Percentiles rank a stretch among this genome's conserved stretches.
Evolutionary conservation across 2,113 vertebrate genomes (phyloP).

Genomic region (Ceuthmochares aereus): DNA sequence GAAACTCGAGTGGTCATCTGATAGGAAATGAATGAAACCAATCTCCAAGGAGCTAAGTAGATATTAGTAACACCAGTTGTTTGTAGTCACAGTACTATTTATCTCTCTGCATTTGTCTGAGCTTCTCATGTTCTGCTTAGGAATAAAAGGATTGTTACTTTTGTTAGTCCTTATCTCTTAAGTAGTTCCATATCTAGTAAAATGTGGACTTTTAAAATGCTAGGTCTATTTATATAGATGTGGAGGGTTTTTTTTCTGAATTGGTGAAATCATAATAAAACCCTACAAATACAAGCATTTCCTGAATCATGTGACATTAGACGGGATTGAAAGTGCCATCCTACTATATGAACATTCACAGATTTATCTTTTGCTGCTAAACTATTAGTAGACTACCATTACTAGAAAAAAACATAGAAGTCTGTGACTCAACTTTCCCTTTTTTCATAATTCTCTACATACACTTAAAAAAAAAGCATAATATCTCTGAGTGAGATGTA

Average conservation of each 20-base stretch:
- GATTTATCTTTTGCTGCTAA: background rate
- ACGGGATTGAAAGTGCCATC: background rate
- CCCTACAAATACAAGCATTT: background rate
- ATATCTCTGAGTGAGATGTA: background rate
- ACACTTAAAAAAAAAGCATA: background rate
- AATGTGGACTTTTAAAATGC: accelerated
- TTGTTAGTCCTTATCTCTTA: background rate
- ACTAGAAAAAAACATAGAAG: background rate
- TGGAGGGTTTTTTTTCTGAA: background rate
- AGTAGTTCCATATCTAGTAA: background rate
- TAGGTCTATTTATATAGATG: background rate
- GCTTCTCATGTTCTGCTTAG: background rate
- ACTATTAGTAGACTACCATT: background rate
- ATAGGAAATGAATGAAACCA: constrained; percentile 21
- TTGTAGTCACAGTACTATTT: background rate
- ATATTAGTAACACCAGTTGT: background rate
- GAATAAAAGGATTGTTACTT: background rate
- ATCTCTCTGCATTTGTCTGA: background rate
- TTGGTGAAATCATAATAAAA: background rate
- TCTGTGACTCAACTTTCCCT: background rate
- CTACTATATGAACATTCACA: background rate
- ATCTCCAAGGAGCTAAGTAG: constrained; percentile 18
- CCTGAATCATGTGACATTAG: background rate
- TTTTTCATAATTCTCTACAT: background rate
- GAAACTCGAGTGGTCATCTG: constrained; percentile 23